Base-by-base conservation (phyloP, 2,797 vertebrate genomes). In the Spea hammondii region DNA sequence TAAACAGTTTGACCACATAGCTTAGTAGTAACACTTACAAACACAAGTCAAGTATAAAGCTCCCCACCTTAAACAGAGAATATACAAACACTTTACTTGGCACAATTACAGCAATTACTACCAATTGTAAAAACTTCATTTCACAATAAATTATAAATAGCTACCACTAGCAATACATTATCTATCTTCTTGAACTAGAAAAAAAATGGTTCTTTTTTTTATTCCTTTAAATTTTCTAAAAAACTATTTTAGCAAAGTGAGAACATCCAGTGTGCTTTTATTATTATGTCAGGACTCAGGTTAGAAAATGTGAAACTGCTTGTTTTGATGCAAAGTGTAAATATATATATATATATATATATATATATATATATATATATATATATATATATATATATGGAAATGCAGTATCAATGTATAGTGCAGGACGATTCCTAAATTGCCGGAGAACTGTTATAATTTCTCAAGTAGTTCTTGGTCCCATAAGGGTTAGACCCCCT, bases 101-200 rank as follows among this genome's bases (percentile, higher is more conserved):
- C 82, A 14, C 79, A 80, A 83, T 76, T 84, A 77, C 80, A 82
- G 80, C 79, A 79, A 83, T 68, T n/a, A n/a, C 73, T 82, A 82
- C 70, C 77, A 82, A 78, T 85, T 83, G 32, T 80, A 83, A 83
- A 84, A 86, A 82, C 86, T 80, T 87, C 69, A 68, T 85, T 88
- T 82, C 88, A 85, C 85, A 88, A 87, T 92, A 88, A 89, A 91
- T 91, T 88, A 89, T 86, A 89, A 83, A 84, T 87, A 85, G 48
- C 83, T 84, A 86, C 54, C 66, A 50, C 86, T 85, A 85, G 68
- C 65, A 82, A 82, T 77, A 82, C 76, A 79, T 47, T 59, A 12
- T 44, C 70, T 73, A 77, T 32, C 66, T 60, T 65, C 11, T 65
- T 73, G 5, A n/a, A 17, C 75, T 72, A 77, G 59, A 66, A 77